Base-by-base conservation (phyloP, 2,113 vertebrate genomes). In the Butorides virescens region DNA sequence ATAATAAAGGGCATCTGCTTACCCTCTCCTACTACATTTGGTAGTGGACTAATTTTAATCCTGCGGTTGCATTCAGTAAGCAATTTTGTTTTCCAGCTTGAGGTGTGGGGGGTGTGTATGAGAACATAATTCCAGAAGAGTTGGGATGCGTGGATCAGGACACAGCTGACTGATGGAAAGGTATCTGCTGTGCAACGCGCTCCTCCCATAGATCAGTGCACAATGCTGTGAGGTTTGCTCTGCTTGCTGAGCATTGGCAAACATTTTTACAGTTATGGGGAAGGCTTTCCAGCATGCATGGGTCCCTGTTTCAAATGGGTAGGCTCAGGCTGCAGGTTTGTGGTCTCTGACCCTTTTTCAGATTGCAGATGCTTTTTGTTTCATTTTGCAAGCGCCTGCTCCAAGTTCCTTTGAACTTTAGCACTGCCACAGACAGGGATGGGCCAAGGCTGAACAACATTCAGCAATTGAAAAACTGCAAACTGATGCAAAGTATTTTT, bases 1-100 rank as follows among this genome's bases (percentile, higher is more conserved):
- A 93, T 61, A 90, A 80, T 79, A 81, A 95, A 94, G 63, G 80
- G 32, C 47, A 90, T 61, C 67, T 93, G 36, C 32, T 89, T 90
- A 47, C 76, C 30, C 20, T 74, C 26, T 75, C 55, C 53, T 58
- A 5, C 55, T 63, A 65, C 58, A 59, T 91, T 95, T 77, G 76
- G 42, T 66, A 56, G 44, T 36, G 73, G 50, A 49, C 53, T 95
- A n/a, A 39, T 95, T 91, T 92, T 76, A 65, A 92, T 86, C 34
- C 39, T 10, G 16, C 22, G 26, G 42, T 47, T 80, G 53, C 32
- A 53, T 50, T 83, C 70, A 47, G 62, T 66, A 88, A 92, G 39
- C 42, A 67, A 15, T 90, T 94, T 86, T 62, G 20, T 50, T 80
- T 58, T 86, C 37, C 47, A 32, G 42, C 11, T 22, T 55, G 63